These are phyloP conservation scores for Neosalanx taihuensis DNA, from an alignment of 2,797 vertebrate species.

Conservation along the genomic window DNA sequence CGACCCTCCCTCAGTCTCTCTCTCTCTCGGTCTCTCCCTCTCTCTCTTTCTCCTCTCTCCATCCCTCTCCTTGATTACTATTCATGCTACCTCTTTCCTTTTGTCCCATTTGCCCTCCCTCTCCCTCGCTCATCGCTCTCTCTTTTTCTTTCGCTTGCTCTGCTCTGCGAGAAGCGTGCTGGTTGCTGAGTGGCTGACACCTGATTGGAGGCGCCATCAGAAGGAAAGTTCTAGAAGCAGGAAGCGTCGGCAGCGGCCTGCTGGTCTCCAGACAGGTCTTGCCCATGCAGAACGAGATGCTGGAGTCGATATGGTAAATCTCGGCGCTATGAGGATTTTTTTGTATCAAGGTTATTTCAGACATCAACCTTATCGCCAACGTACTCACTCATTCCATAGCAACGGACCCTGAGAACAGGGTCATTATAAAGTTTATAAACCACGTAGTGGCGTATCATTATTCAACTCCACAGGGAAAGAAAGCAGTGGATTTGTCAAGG, in stretches of 20 bases:
- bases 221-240: slow-evolving; percentile 55
- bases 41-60: too few species aligned
- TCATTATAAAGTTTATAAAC: too few species aligned
- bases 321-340: slow-evolving; percentile 19
- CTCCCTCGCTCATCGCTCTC: slow-evolving; percentile 18
- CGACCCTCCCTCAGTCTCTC: background rate
- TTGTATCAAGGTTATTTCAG: background rate
- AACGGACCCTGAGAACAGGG: background rate
- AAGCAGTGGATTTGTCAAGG: too few species aligned
- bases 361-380: background rate
- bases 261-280: slow-evolving; percentile 10
- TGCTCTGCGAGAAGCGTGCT: slow-evolving; percentile 23
- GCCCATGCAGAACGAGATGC: slow-evolving; percentile 36
- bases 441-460: background rate
- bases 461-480: background rate
- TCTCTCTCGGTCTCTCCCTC: background rate
- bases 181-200: slow-evolving; percentile 50
- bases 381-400: slow-evolving; percentile 36
- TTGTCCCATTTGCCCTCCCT: too few species aligned
- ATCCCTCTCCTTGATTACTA: too few species aligned
- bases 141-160: too few species aligned
- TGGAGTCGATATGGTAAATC: slow-evolving; percentile 43
- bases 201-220: slow-evolving; percentile 57
- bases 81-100: too few species aligned
- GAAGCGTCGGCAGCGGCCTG: background rate